phyloP scores from a whole-genome alignment of 2,888 invertebrate genomes.

The Odontocolon sp. region DNA sequence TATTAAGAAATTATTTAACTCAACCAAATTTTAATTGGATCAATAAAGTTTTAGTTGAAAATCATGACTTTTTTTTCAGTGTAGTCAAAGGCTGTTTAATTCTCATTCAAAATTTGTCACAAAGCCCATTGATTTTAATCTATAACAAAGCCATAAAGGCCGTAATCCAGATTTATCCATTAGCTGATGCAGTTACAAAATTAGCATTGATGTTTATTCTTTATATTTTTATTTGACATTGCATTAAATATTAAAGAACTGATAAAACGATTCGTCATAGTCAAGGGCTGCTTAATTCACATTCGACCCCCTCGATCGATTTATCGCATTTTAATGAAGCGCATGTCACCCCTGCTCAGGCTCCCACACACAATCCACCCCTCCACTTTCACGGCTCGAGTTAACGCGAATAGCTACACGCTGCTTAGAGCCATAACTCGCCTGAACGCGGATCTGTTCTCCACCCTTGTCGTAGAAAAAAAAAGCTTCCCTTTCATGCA shows the following conservation, averaged over 20 bases:
- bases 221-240: slow-evolving; percentile 3
- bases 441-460: slow-evolving; percentile 37
- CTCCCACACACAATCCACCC: slow-evolving; percentile 55
- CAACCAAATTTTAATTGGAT: no score
- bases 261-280: slow-evolving; percentile 26
- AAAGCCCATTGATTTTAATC: no score
- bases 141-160: no score
- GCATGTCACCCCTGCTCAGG: slow-evolving; percentile 50
- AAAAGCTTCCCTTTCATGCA: slow-evolving; percentile 55
- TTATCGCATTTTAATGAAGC: slow-evolving; percentile 65
- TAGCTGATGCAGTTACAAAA: not conserved
- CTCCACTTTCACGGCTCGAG: slow-evolving; percentile 58
- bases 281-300: slow-evolving; percentile 34
- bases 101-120: no score
- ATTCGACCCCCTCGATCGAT: slow-evolving; percentile 50
- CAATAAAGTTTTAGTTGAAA: no score
- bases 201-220: not conserved
- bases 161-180: no score
- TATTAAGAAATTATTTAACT: no score
- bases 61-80: no score
- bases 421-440: slow-evolving; percentile 56
- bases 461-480: slow-evolving; percentile 7
- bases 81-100: no score
- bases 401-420: slow-evolving; percentile 62
- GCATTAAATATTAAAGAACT: not conserved